These are phyloP conservation scores for Rhopalosiphum nymphaeae DNA, from an alignment of 2,888 invertebrate genomes.

Conservation along the genomic window DNA sequence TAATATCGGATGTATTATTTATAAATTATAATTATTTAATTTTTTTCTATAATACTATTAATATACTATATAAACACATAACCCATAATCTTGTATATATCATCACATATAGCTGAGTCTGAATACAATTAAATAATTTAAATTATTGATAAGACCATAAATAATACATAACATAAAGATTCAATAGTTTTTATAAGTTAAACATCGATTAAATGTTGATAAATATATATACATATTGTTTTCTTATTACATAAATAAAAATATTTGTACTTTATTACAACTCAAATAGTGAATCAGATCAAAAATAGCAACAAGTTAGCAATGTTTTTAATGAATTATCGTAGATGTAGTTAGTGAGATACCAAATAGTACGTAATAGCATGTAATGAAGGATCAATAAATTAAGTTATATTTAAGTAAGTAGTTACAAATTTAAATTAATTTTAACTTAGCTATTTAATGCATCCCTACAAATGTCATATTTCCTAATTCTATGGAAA, in stretches of 20 bases:
- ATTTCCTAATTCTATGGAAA: neutral
- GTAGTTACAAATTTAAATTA: neutral
- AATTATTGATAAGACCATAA: neutral
- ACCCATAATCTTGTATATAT: neutral
- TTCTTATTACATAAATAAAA: neutral
- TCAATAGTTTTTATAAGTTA: neutral
- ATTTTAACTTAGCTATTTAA: neutral
- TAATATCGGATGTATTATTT: neutral
- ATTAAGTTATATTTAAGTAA: neutral
- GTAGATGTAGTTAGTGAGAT: neutral
- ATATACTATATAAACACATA: neutral
- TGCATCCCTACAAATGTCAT: neutral
- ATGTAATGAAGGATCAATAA: too few relatives aligned
- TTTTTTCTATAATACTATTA: too few relatives aligned
- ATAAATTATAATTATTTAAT: neutral
- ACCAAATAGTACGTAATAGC: neutral
- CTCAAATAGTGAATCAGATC: neutral
- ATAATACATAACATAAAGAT: neutral
- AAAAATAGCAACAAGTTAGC: neutral
- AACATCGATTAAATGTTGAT: neutral
- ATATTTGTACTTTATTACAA: neutral
- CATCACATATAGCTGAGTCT: neutral
- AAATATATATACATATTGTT: neutral
- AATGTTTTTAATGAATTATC: neutral
- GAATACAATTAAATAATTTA: neutral